Percentiles rank a stretch among this genome's conserved stretches.
phyloP scores from a whole-genome alignment of 2,888 invertebrate genomes.

The Spodoptera picta region DNA sequence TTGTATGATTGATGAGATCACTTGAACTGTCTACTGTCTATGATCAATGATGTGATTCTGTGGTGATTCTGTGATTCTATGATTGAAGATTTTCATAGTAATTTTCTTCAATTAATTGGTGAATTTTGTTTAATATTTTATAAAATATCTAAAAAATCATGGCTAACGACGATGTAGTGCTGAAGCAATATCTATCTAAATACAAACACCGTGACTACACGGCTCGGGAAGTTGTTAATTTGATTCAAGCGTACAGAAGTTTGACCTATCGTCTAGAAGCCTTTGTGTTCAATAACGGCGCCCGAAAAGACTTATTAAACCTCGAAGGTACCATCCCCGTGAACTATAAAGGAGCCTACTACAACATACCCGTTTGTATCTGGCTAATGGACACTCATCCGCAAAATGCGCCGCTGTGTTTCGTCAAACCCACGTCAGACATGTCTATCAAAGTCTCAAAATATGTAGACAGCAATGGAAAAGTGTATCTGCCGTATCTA shows the following conservation, averaged over 20 bases:
- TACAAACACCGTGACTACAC: slow-evolving; percentile 85
- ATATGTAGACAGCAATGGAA: slow-evolving; percentile 98
- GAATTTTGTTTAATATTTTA: slow-evolving; percentile 20
- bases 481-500: slow-evolving; percentile 98
- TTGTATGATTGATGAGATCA: slow-evolving; percentile 31
- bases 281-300: slow-evolving; percentile 96
- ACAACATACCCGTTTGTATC: slow-evolving; percentile 98
- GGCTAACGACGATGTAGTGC: slow-evolving; percentile 81
- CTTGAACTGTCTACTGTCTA: slow-evolving; percentile 30
- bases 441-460: slow-evolving; percentile 98
- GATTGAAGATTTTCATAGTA: slow-evolving; percentile 20
- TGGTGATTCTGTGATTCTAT: slow-evolving; percentile 31
- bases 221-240: slow-evolving; percentile 80
- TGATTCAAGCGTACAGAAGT: slow-evolving; percentile 83
- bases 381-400: slow-evolving; percentile 99
- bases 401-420: slow-evolving; percentile 97
- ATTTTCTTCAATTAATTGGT: slow-evolving; percentile 30
- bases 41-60: slow-evolving; percentile 15
- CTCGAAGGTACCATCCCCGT: slow-evolving; percentile 98
- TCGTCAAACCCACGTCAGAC: slow-evolving; percentile 97
- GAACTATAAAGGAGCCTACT: slow-evolving; percentile 94
- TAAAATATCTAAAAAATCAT: slow-evolving; percentile 59
- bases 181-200: slow-evolving; percentile 81
- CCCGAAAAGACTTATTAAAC: slow-evolving; percentile 93
- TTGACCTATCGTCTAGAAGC: slow-evolving; percentile 82